Percentiles rank a stretch among this genome's conserved stretches.
These are phyloP conservation scores for Pelvicachromis taeniatus DNA, from an alignment of 2,113 vertebrate genomes.

Conservation along the genomic window DNA sequence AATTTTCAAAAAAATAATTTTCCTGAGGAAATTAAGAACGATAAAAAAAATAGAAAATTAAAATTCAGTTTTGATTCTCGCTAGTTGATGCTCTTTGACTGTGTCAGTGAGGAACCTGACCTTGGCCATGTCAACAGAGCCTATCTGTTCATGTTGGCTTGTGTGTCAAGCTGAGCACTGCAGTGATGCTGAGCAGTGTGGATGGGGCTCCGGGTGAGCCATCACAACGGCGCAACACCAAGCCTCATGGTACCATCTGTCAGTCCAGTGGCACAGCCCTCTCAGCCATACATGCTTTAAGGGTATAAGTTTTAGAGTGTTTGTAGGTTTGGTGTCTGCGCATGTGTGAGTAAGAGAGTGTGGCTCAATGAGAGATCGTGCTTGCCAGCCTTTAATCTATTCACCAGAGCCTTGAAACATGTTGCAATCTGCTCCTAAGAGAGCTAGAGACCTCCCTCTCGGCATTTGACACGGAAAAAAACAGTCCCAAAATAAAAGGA, in stretches of 20 bases:
- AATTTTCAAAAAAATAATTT: not conserved
- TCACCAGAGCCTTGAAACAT: constrained; percentile 60
- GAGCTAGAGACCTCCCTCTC: constrained; percentile 40
- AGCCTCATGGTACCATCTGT: constrained; percentile 63
- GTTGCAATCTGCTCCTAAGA: constrained; percentile 55
- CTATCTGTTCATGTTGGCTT: constrained; percentile 39
- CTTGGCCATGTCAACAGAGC: constrained; percentile 33
- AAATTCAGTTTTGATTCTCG: not conserved
- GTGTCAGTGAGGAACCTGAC: constrained; percentile 16
- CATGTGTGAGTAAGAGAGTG: not conserved
- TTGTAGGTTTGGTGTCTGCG: constrained; percentile 6
- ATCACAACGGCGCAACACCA: constrained; percentile 22
- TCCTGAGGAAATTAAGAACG: not conserved
- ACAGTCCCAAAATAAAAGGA: constrained; percentile 61
- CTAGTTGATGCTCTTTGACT: not conserved
- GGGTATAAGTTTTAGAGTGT: constrained; percentile 11
- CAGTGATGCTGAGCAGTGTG: constrained; percentile 61
- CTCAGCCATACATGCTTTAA: constrained; percentile 15
- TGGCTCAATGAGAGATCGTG: constrained; percentile 19
- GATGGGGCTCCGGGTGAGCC: constrained; percentile 58
- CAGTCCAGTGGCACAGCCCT: constrained; percentile 42
- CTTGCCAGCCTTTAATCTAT: constrained; percentile 54
- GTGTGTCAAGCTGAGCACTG: constrained; percentile 46
- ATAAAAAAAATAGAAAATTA: not conserved
- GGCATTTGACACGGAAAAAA: constrained; percentile 47